Percentiles rank a stretch among this genome's conserved stretches.
phyloP scores from a whole-genome alignment of 2,888 invertebrate species.

The Ommatoiulus sabulosus region DNA sequence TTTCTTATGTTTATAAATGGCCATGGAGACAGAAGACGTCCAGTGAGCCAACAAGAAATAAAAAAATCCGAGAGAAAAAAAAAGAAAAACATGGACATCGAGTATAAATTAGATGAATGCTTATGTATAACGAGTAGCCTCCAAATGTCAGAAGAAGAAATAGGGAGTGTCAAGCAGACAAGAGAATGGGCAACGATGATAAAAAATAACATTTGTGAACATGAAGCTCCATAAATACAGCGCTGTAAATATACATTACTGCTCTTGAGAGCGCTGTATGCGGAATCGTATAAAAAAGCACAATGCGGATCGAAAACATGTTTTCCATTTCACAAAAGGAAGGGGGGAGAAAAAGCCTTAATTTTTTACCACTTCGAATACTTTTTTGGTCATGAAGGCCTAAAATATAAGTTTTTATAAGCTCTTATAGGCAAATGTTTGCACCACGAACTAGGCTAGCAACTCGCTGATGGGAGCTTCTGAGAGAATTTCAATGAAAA shows the following conservation, averaged over 20 bases:
- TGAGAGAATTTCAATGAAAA: not conserved
- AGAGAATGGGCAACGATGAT: constrained; percentile 16
- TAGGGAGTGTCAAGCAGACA: constrained; percentile 17
- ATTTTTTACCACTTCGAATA: not conserved
- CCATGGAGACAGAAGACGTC: constrained; percentile 17
- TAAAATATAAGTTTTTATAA: not conserved
- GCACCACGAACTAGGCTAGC: not conserved
- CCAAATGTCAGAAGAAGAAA: constrained; percentile 42
- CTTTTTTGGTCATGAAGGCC: not conserved
- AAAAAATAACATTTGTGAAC: not conserved
- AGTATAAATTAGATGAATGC: constrained; percentile 28
- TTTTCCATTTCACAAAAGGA: not conserved
- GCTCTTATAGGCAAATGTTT: not conserved
- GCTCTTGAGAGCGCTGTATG: not conserved
- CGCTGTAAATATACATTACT: not conserved
- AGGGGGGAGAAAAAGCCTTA: not conserved
- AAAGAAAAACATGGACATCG: not conserved
- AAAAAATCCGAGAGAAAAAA: not conserved
- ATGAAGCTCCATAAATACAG: not conserved
- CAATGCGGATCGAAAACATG: not conserved
- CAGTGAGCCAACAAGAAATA: not conserved
- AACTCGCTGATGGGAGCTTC: not conserved
- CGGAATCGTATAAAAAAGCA: not conserved
- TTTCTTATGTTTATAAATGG: constrained; percentile 1
- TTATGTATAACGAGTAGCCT: constrained; percentile 21